phyloP scores from a whole-genome alignment of 2,888 invertebrate species.

The Dicyrtoma fusca region DNA sequence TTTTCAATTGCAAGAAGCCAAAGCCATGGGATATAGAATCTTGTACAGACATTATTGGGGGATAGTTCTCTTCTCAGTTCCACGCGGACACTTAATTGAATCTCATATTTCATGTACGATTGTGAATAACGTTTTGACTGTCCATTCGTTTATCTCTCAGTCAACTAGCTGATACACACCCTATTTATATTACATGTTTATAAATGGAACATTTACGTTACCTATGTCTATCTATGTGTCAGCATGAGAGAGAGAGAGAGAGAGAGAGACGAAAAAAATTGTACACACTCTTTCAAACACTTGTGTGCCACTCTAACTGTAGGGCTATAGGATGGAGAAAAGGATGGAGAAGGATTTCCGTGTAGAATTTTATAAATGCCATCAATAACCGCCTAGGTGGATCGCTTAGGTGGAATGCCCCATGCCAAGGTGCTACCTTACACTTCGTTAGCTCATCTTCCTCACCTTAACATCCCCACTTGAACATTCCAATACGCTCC shows the following conservation, averaged over 20 bases:
- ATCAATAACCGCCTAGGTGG: conserved; percentile 32
- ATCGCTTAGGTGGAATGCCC: conserved; percentile 21
- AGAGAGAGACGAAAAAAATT: no score
- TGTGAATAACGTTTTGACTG: conserved; percentile 22
- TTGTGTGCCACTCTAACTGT: no score
- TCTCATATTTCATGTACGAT: conserved; percentile 43
- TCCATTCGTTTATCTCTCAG: conserved; percentile 22
- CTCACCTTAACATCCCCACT: conserved; percentile 9
- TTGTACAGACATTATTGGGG: no score
- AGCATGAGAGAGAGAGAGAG: conserved; percentile 27
- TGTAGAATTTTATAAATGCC: conserved; percentile 9
- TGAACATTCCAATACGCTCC: conserved; percentile 21
- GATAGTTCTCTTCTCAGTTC: no score
- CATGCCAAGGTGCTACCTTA: conserved; percentile 38
- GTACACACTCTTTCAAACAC: no score
- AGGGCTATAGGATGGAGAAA: no score
- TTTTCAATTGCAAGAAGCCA: no score
- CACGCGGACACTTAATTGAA: conserved; percentile 40
- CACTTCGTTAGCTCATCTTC: conserved; percentile 38
- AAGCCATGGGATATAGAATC: no score
- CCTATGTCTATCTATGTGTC: conserved; percentile 1
- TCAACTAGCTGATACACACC: conserved; percentile 25
- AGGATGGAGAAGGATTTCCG: background rate
- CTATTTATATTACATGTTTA: conserved; percentile 28
- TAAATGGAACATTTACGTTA: conserved; percentile 28